A percentile compares a stretch with the other conserved stretches of the same genome.
These are phyloP conservation scores for Eutolmus rufibarbis DNA, from an alignment of 2,888 invertebrate species.

Conservation along the genomic window DNA sequence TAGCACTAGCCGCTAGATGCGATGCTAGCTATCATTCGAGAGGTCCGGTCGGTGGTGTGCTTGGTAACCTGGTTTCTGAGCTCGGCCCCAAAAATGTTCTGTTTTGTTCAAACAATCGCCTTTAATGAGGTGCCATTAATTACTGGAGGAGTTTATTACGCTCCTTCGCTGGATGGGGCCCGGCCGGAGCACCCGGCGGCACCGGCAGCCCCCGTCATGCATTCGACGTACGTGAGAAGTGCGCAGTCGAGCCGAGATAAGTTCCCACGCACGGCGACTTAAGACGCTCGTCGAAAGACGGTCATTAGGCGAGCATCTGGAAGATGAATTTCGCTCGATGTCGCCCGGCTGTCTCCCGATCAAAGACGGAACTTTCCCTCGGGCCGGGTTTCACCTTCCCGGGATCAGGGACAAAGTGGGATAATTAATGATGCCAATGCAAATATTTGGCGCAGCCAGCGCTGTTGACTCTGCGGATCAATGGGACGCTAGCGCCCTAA, in stretches of 20 bases:
- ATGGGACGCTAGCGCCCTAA: conserved; percentile 35
- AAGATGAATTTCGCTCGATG: not conserved
- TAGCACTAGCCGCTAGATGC: not conserved
- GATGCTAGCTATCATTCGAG: too few species aligned
- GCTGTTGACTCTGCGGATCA: conserved; percentile 46
- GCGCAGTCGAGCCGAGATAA: not conserved
- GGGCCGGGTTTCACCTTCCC: not conserved
- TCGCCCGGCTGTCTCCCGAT: not conserved
- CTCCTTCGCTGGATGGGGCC: not conserved
- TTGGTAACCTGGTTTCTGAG: not conserved
- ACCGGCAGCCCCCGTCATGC: not conserved
- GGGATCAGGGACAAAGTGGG: not conserved
- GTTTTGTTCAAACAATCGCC: conserved; percentile 19
- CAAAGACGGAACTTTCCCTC: not conserved
- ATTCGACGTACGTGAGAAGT: not conserved
- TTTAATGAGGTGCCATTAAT: conserved; percentile 26
- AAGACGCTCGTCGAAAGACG: not conserved
- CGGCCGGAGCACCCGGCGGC: not conserved
- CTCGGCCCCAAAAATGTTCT: not conserved
- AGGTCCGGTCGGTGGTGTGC: too few species aligned
- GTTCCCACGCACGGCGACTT: not conserved
- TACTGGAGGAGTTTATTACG: not conserved
- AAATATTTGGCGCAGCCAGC: conserved; percentile 42
- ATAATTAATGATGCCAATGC: conserved; percentile 47
- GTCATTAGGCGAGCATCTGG: not conserved